These are phyloP conservation scores for Strigamia crassipes DNA, from an alignment of 2,888 invertebrate species.

Conservation along the genomic window DNA sequence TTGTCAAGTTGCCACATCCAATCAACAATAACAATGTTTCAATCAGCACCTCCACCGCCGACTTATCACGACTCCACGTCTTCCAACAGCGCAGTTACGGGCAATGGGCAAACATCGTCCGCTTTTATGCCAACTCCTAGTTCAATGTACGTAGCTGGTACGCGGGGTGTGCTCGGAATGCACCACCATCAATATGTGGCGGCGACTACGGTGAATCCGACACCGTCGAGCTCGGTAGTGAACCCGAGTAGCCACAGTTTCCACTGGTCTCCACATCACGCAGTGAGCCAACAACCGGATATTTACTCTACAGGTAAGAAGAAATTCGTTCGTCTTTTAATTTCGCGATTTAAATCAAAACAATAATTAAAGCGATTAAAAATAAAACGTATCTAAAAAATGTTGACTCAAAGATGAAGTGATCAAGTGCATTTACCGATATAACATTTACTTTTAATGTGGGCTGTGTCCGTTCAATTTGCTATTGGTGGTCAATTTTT, in stretches of 20 bases:
- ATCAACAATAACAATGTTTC: neutral
- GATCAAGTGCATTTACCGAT: too few species aligned
- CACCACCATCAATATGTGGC: neutral
- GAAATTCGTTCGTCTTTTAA: too few species aligned
- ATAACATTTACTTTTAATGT: too few species aligned
- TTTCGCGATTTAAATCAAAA: too few species aligned
- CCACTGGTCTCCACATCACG: neutral
- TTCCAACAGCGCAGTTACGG: neutral
- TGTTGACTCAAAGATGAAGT: too few species aligned
- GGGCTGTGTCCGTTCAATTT: too few species aligned
- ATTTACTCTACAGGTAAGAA: neutral
- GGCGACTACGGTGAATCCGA: neutral
- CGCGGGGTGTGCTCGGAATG: neutral
- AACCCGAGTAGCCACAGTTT: neutral
- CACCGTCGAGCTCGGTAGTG: neutral
- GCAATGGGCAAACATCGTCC: neutral
- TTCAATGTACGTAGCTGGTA: neutral
- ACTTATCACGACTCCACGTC: neutral
- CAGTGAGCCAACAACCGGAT: neutral
- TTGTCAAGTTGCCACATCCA: neutral
- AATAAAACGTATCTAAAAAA: too few species aligned
- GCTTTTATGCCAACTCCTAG: neutral
- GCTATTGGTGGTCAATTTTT: too few species aligned
- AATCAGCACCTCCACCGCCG: neutral
- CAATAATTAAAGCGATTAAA: too few species aligned